Evolutionary conservation across 2,888 invertebrate genomes (phyloP), one percentile per base, ranked within the genome.

Genomic region (Dicranocentrus wangi): DNA sequence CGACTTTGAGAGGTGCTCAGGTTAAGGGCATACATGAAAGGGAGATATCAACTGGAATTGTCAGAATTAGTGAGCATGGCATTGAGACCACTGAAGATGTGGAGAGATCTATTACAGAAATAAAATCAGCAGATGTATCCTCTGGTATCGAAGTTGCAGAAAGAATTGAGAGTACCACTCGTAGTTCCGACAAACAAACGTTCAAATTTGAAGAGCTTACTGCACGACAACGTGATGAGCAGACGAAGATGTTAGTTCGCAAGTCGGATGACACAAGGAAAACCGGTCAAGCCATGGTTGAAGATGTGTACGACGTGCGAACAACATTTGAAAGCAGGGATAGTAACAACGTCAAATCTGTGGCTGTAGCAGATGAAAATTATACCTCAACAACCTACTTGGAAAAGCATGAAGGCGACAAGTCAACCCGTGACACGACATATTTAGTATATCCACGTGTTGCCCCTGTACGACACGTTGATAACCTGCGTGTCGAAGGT

Each of bases 401-500:
- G 8, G 86, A 86, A 42, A 85, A 86, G 23, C 76, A 76, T 23
- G 76, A 76, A 28, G 66, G 66, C 5, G 65, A 80, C 10, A 72
- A 71, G 10, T 28, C 32, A n/a, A 60, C 60, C 7, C 13, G 7
- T 5, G 82, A 81, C 15, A 73, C 73, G 32, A 77, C 70, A 10
- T 85, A 85, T 69, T 39, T 80, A 17, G 82, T 85, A 42, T 76
- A 70, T 27, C 84, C 85, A 10, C 70, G 85, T 7, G 72, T 77
- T 0, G 51, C 80, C 3, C 84, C 82, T 0, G 81, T 85, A 25
- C 70, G 90, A 90, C 88, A 91, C 89, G 88, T 90, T 73, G 93
- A 90, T 87, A 92, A 90, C 87, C 86, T 92, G 27, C 89, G 91
- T 5, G 93, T 93, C 81, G 85, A 0, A 81, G 82, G 21, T 65